These are phyloP conservation scores for Micrasema minimum DNA, from an alignment of 1,140 invertebrate species.

Conservation along the genomic window DNA sequence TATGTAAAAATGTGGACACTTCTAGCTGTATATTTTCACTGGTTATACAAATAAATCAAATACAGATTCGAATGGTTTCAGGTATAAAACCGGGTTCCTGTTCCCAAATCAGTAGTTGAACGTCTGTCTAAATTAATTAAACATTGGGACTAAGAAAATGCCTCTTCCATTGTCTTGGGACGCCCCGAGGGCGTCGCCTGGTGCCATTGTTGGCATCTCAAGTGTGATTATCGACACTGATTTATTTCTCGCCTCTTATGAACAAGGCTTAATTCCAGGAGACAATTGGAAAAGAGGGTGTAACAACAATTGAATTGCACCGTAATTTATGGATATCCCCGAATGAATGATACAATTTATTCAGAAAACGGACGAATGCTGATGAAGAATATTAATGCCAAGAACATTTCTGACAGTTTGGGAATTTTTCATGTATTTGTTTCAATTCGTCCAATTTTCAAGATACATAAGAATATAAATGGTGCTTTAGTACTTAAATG, in stretches of 20 bases:
- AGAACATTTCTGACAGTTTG: no score
- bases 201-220: conserved; percentile 44
- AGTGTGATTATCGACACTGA: conserved; percentile 50
- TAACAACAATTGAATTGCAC: conserved; percentile 33
- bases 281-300: conserved; percentile 37
- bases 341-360: conserved; percentile 24
- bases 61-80: no score
- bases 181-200: not conserved
- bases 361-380: conserved; percentile 11
- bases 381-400: conserved; percentile 15
- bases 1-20: no score
- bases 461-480: no score
- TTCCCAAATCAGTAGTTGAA: conserved; percentile 17
- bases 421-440: no score
- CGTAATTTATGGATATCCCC: conserved; percentile 44
- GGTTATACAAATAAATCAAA: no score
- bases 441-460: no score
- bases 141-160: conserved; percentile 5
- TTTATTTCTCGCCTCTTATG: conserved; percentile 46
- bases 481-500: no score
- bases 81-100: not conserved
- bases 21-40: no score
- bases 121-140: conserved; percentile 33
- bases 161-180: conserved; percentile 26
- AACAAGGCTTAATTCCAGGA: conserved; percentile 44